Percentiles rank a stretch among this genome's conserved stretches.
phyloP scores from a whole-genome alignment of 2,797 vertebrate species.

The Heterohyrax brucei region DNA sequence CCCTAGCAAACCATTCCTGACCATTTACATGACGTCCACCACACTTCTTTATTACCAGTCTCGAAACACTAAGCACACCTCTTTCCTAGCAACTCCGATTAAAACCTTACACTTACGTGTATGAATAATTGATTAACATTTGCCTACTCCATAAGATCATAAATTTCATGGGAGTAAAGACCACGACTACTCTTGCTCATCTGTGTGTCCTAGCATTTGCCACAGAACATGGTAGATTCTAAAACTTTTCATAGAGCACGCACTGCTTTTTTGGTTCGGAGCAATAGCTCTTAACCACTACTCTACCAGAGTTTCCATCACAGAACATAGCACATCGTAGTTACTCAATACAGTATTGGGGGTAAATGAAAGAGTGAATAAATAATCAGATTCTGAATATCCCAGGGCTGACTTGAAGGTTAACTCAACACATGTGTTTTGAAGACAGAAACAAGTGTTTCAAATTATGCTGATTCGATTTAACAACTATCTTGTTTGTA shows the following conservation, averaged over 20 bases:
- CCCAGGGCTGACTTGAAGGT: background rate
- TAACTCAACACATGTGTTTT: background rate
- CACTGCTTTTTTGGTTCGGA: too few relatives aligned
- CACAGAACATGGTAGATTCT: background rate
- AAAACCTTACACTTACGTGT: background rate
- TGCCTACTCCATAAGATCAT: background rate
- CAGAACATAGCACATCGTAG: background rate
- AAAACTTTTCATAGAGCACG: too few relatives aligned
- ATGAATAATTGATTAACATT: background rate
- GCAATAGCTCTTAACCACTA: too few relatives aligned
- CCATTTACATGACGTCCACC: background rate
- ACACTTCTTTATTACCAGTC: background rate
- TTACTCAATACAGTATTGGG: background rate
- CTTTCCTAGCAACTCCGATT: background rate
- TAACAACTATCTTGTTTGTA: slow-evolving; percentile 44
- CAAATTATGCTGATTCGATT: background rate
- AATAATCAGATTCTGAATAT: background rate
- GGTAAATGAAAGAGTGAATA: background rate
- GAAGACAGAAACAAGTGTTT: slow-evolving; percentile 18
- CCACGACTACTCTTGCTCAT: background rate
- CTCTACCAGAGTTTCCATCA: too few relatives aligned
- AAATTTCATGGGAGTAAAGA: background rate
- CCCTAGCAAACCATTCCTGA: background rate
- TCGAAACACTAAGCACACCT: background rate
- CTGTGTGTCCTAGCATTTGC: background rate